Evolutionary conservation across 2,888 invertebrate species (phyloP), one percentile per base, ranked within the genome.

Genomic region (Luperina testacea): DNA sequence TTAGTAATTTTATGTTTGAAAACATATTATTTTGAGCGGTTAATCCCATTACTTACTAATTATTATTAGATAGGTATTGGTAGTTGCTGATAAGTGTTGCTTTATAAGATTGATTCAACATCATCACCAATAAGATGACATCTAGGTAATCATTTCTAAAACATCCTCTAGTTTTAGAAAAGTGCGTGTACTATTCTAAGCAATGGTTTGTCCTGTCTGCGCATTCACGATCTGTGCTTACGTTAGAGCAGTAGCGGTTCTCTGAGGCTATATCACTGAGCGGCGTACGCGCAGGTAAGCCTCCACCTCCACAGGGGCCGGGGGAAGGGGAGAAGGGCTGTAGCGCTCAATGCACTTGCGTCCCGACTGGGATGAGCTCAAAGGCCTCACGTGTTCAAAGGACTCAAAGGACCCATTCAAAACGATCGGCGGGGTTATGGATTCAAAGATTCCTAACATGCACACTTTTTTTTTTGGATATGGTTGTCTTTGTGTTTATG

Each of bases 251-350:
- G 93, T 95, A 95, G 95, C 94, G 94, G 95, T 93, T 94, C 91
- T 90, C 90, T 82, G 91, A 94, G 94, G 93, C 94, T 94, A 91
- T 90, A 92, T 90, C 90, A 90, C 85, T 87, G 91, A 90, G 90
- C 91, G 91, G 92, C 92, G 89, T 83, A 84, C 88, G 92, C 92
- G 94, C 95, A 95, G 96, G 95, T 95, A 95, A 95, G 93, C 95
- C 95, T 95, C 57, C 11, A 57, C 11, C 57, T 57, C 57, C 24
- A 57, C 57, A 57, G 24, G 57, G 57, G 57, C 11, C 57, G 57
- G 24, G 77, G 80, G 78, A 76, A 82, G 77, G 86, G 75, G 76
- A 84, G 78, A 86, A 85, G 75, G 79, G 80, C 76, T 80, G 77
- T 80, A 72, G 83, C 90, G 86, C 91, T 91, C 91, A 92, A 92